Base-by-base conservation (phyloP, 2,113 vertebrate genomes). In the Anhinga anhinga region DNA sequence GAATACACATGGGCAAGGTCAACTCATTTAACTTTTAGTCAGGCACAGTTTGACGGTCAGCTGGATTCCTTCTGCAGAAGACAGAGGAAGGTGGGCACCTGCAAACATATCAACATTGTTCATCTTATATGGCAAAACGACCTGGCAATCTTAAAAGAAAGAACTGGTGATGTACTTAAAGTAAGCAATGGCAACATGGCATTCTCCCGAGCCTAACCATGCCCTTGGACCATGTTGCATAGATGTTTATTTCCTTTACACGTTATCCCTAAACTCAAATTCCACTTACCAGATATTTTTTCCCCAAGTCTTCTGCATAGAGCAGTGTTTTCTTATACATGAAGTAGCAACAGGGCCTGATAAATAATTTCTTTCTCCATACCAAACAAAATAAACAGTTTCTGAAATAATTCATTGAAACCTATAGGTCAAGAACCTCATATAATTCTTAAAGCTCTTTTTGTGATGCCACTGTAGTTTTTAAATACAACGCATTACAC, bases 41-140 rank as follows among this genome's bases (percentile, higher is more conserved):
- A 66, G 23, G 42, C 6, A 62, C 16, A 91, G 27, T n/a, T 34
- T 58, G 22, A 55, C 1, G 1, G 30, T 29, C 0, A 0, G 20
- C 5, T 72, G 45, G 58, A 86, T 42, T 78, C 59, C 40, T 77
- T 34, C 58, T 55, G 77, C 32, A 72, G 62, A 70, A 44, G 49
- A n/a, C 21, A 63, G 42, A 74, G 15, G 11, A 88, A 44, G 23
- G 16, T 49, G 32, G 16, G 19, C 38, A 59, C 30, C 29, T 84
- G n/a, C 15, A 74, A 58, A 74, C 36, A 27, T 8, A 8, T 56
- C 47, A 80, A 74, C 29, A 36, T 77, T 58, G 29, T 80, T 84
- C 67, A 73, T 52, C 30, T 74, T 69, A 62, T 6, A 27, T 16
- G 74, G 29, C 15, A 84, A 74, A 73, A 80, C 13, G n/a, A 79